Evolutionary conservation across 2,888 invertebrate genomes (phyloP), one percentile per base, ranked within the genome.

Genomic region (Diploptera punctata): DNA sequence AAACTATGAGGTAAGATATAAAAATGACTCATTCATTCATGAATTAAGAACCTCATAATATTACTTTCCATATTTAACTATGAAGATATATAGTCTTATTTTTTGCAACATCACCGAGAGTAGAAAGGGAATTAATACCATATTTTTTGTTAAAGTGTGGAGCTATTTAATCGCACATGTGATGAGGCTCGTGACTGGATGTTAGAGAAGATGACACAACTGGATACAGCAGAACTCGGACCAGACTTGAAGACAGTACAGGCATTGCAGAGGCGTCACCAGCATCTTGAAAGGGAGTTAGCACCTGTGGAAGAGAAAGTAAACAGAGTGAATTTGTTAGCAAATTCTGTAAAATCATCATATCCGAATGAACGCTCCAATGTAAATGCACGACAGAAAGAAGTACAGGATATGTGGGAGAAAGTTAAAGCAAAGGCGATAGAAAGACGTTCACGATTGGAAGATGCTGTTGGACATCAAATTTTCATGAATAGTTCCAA

Each of bases 171-270:
- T 80, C 92, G 97, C 70, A 95, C 96, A 0, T 99, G 98, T 82
- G 97, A 97, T 80, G 99, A 99, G 81, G 95, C 98, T 0, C 90
- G 93, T 76, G 97, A 97, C 80, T 99, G 99, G 98, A 98, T 99
- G 93, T 87, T 91, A 70, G 98, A 98, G 84, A 99, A 99, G 84
- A 94, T 95, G 86, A 91, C 92, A 74, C 95, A 97, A 81, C 82
- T 98, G 72, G 95, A 95, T 57, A 90, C 89, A 0, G 89, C 89
- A 0, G 90, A 90, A 43, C 82, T 92, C 2, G 95, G 94, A 0
- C 91, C 93, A 2, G 98, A 98, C 84, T 86, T 98, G 52, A 92
- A 95, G 78, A 96, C 97, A 0, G 97, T 97, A 0, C 91, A 94
- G 78, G 96, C 97, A 0, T 82, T 98, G 76, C 97, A 98, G 83